Conservation (phyloP, 2,797 vertebrate species). For the Emys orbicularis region DNA sequence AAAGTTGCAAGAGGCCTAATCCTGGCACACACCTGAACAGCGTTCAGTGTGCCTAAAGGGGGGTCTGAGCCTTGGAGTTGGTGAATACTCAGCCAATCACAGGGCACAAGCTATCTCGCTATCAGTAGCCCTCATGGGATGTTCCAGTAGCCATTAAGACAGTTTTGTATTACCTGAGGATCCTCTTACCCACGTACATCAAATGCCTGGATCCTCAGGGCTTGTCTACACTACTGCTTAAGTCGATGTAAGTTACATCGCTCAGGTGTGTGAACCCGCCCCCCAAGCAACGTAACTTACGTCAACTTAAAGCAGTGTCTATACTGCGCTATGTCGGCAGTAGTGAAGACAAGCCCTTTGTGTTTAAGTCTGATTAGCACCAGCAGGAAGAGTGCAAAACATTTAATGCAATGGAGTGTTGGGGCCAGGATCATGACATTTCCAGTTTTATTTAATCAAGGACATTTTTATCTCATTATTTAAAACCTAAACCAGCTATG, state of each 20-base stretch:
- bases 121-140: neutral
- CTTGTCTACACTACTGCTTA: neutral
- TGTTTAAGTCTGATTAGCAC: neutral
- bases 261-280: too few relatives aligned
- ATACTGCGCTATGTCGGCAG: neutral
- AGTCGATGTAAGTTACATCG: too few relatives aligned
- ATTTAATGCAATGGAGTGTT: neutral
- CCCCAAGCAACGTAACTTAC: too few relatives aligned
- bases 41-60: neutral
- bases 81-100: neutral
- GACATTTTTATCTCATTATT: neutral
- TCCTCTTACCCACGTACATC: neutral
- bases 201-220: neutral
- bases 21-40: neutral
- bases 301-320: too few relatives aligned
- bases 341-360: neutral
- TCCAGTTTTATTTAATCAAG: neutral
- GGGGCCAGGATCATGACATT: neutral
- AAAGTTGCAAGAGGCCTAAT: neutral
- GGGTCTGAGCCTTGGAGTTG: neutral
- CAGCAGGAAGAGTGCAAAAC: neutral
- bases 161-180: rapidly evolving
- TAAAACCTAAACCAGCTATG: neutral
- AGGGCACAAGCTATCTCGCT: neutral
- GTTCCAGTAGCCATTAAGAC: neutral